Evolutionary conservation across 2,797 vertebrate species (phyloP), one percentile per base, ranked within the genome.

Genomic region (Enteromius radiatus): DNA sequence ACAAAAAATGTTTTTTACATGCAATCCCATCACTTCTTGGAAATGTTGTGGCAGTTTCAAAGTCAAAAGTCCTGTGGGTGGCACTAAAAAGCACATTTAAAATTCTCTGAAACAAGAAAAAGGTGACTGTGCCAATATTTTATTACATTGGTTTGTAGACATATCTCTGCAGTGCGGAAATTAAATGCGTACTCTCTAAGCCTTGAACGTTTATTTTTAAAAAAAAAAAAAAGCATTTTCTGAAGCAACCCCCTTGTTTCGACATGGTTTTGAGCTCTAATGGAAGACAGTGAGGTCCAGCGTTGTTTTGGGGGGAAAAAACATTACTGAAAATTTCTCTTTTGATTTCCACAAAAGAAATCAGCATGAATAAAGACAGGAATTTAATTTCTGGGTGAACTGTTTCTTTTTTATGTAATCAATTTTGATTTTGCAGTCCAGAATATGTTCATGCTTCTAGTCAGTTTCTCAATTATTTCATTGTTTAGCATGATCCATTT

Each of bases 401-500:
- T 2, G 3, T 59, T 70, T 31, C 9, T 5, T 33, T 70, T 23
- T 56, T 15, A 41, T 59, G n/a, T 19, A 59, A 23, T 17, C 36
- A 2, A 56, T 75, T 75, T 75, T 19, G 3, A 41, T 26, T 59
- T 75, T 38, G 15, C 31, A 59, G 33, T 41, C 6, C 6, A 67
- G 36, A 71, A 84, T 73, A 67, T 61, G 71, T 49, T 49, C 23
- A 61, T 21, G 76, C 70, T 31, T 70, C 36, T 23, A 71, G 19
- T 65, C 63, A 28, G 70, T 81, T 71, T 59, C 67, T 63, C 23
- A 19, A 52, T 71, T 83, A 78, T 81, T 80, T 70, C 3, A 81
- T 81, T 70, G 80, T 84, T 83, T 78, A 80, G 68, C 78, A 79
- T 28, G n/a, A 85, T 64, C 69, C 26, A 59, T 69, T 81, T 81